A percentile compares a stretch with the other conserved stretches of the same genome.
phyloP scores from a whole-genome alignment of 1,140 invertebrate genomes.

The Caenorhabditis inopinata region DNA sequence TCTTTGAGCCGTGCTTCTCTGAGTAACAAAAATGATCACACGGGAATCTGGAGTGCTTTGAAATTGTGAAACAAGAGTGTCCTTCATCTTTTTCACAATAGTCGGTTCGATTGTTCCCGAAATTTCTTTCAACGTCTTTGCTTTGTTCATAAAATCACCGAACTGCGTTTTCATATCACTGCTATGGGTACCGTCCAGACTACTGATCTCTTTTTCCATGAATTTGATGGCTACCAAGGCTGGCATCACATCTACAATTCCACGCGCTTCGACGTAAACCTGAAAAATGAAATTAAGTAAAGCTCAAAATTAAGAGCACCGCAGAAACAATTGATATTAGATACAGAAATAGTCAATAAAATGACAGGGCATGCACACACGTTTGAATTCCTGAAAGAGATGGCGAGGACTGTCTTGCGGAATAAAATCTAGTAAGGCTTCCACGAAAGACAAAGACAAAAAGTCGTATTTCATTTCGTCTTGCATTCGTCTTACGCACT shows the following conservation, averaged over 20 bases:
- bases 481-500: too few relatives aligned
- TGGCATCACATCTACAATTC: constrained; percentile 26
- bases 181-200: neutral
- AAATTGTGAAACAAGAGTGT: neutral
- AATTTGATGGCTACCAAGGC: neutral
- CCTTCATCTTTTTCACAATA: neutral
- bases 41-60: neutral
- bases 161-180: neutral
- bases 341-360: too few relatives aligned
- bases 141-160: neutral
- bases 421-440: too few relatives aligned
- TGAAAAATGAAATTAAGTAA: neutral
- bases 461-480: too few relatives aligned
- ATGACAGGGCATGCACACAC: too few relatives aligned
- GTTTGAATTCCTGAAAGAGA: too few relatives aligned
- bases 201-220: neutral
- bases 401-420: too few relatives aligned
- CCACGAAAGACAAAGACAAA: too few relatives aligned
- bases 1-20: constrained; percentile 17
- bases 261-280: neutral
- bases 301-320: too few relatives aligned
- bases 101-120: neutral
- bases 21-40: constrained; percentile 32
- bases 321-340: too few relatives aligned
- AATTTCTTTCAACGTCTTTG: neutral